Evolutionary conservation across 2,888 invertebrate genomes (phyloP), one percentile per base, ranked within the genome.

Genomic region (Lycaena phlaeas): DNA sequence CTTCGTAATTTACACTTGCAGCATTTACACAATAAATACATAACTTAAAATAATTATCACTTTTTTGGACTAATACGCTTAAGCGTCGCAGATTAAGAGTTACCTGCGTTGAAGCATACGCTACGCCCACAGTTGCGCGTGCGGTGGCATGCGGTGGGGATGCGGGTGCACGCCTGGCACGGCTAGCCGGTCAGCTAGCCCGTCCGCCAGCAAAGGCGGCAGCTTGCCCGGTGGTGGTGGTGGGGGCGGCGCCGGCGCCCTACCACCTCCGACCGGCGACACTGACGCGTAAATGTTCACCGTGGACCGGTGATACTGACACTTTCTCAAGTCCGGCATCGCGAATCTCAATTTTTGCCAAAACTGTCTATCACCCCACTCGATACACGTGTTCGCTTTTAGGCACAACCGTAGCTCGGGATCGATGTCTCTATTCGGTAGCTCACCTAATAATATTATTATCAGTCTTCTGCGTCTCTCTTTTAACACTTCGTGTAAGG

Each of bases 321-420:
- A 88, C 75, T 88, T 86, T 68, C 88, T 85, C 54, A 89, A 87
- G 74, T 94, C 93, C 44, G 96, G 96, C 89, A 97, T 90, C 41
- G 95, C 93, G 65, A 94, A 94, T 65, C 93, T 90, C 49, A 98
- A 85, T 79, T 97, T 97, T 68, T 96, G 95, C 98, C 98, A 98
- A 86, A 98, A 98, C 67, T 95, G 91, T 68, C 94, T 92, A 78
- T 98, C 97, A 50, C 94, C 94, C 92, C 94, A 95, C 72, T 94
- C 93, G 65, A 98, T 91, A 71, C 95, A 93, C 57, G 95, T 94
- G 82, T 95, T 94, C 46, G 94, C 93, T 62, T 96, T 92, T 62
- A 97, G 87, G 76, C 95, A 95, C 66, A 94, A 89, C 56, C 95
- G 88, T 66, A 97, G 87, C 75, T 97, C 97, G 52, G 93, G 90